Evolutionary conservation across 2,113 vertebrate species (phyloP).

Genomic region (Oncorhynchus tshawytscha): DNA sequence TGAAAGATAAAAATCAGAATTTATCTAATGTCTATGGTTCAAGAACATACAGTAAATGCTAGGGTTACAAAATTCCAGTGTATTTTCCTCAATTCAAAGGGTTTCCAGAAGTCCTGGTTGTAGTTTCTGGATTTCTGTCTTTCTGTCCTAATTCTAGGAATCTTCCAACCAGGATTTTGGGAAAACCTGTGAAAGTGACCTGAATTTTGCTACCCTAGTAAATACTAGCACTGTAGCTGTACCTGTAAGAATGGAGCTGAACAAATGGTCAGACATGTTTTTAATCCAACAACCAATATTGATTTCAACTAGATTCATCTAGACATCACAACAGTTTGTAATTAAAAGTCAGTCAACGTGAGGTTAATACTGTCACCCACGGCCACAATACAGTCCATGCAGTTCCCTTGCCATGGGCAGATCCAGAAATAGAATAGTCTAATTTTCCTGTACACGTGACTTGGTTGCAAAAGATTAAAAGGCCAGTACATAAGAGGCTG

Average conservation of each 20-base stretch:
- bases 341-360: not conserved
- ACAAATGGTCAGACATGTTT: not conserved
- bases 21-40: too few relatives aligned
- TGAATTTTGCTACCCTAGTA: too few relatives aligned
- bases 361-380: not conserved
- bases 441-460: conserved; percentile 18
- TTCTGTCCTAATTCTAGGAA: not conserved
- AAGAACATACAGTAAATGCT: too few relatives aligned
- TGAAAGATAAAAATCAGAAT: too few relatives aligned
- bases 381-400: not conserved
- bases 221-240: too few relatives aligned
- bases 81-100: too few relatives aligned
- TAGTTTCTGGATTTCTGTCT: too few relatives aligned
- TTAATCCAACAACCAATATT: not conserved
- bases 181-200: too few relatives aligned
- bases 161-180: not conserved
- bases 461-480: conserved; percentile 12
- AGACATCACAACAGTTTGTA: not conserved
- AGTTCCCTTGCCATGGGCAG: not conserved
- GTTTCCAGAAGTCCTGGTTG: too few relatives aligned
- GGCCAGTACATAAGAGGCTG: conserved; percentile 11
- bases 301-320: not conserved
- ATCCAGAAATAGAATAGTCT: conserved; percentile 4
- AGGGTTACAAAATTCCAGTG: too few relatives aligned
- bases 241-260: not conserved